Base-by-base conservation (phyloP, 1,140 invertebrate genomes). In the Papilio helenus region DNA sequence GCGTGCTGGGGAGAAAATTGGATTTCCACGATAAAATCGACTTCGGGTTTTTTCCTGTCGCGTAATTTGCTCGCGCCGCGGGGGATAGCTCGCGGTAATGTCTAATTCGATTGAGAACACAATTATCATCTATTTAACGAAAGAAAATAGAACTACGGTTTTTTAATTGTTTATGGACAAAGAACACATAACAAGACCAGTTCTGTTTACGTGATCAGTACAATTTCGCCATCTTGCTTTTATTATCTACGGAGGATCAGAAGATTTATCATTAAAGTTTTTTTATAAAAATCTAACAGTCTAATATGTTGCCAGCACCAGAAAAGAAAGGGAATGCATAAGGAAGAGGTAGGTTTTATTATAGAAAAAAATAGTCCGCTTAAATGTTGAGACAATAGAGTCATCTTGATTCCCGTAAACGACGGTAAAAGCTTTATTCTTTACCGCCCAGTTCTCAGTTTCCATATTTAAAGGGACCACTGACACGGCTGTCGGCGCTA, bases 1-100 rank as follows among this genome's bases (percentile, higher is more conserved):
- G 89, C 89, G 89, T 91, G 89, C 90, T 81, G 91, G 90, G 92
- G 91, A 92, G 93, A 93, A 94, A 94, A 93, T 93, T 94, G 93
- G 92, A 93, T 94, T 94, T 93, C 88, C 92, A 89, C 92, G 93
- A 93, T 87, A 85, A 85, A 87, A 85, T 87, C 84, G 83, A 83
- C 85, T 87, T 82, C 82, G 77, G 84, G 26, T 68, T 85, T 85
- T 87, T 87, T 82, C 79, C 79, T 82, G 81, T 65, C 74, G 74
- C 74, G 74, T 58, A 58, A 76, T 76, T 58, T 58, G 74, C 29
- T 49, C 72, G 72, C 74, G 74, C 74, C 74, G 49, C 74, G 49
- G 74, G 83, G 86, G 85, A 85, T 84, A 83, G 86, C 85, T 87
- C 85, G 86, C 81, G 83, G 86, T 90, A 91, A 89, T 90, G 89